These are phyloP conservation scores for Amphibalanus amphitrite DNA, from an alignment of 1,140 invertebrate species.

Conservation along the genomic window DNA sequence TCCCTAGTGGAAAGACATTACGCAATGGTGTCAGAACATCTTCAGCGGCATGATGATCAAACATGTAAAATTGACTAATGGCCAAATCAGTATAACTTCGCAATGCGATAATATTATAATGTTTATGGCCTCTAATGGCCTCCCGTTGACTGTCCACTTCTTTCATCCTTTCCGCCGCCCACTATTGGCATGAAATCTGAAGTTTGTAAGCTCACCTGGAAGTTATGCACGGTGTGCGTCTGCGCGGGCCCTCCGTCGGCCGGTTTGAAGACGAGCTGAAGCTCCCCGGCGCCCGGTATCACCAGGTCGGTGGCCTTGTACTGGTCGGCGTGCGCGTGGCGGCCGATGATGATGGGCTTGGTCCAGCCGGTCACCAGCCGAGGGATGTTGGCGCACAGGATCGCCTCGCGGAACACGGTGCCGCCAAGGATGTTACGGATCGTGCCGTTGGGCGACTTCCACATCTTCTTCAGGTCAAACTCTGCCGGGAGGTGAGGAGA, in stretches of 20 bases:
- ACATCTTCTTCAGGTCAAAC: conserved; percentile 97
- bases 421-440: conserved; percentile 96
- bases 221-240: conserved; percentile 56
- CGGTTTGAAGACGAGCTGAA: conserved; percentile 35
- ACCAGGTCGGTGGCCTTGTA: conserved; percentile 22
- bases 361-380: conserved; percentile 83
- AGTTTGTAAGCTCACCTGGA: too few relatives aligned
- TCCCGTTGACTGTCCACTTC: too few relatives aligned
- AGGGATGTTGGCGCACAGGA: conserved; percentile 96
- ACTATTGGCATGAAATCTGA: too few relatives aligned
- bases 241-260: conserved; percentile 39
- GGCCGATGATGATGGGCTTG: conserved; percentile 96
- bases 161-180: too few relatives aligned
- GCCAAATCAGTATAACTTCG: too few relatives aligned
- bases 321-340: too few relatives aligned
- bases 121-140: too few relatives aligned
- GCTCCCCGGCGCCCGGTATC: conserved; percentile 16
- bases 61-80: too few relatives aligned
- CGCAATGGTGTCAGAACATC: too few relatives aligned
- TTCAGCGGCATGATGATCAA: too few relatives aligned
- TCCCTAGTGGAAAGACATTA: too few relatives aligned
- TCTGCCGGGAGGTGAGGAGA: conserved; percentile 43
- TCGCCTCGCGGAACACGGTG: conserved; percentile 88
- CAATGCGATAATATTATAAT: too few relatives aligned
- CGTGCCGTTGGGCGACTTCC: conserved; percentile 97